Percentiles rank a stretch among this genome's conserved stretches.
Evolutionary conservation across 2,113 vertebrate species (phyloP).

Genomic region (Megalops atlanticus): DNA sequence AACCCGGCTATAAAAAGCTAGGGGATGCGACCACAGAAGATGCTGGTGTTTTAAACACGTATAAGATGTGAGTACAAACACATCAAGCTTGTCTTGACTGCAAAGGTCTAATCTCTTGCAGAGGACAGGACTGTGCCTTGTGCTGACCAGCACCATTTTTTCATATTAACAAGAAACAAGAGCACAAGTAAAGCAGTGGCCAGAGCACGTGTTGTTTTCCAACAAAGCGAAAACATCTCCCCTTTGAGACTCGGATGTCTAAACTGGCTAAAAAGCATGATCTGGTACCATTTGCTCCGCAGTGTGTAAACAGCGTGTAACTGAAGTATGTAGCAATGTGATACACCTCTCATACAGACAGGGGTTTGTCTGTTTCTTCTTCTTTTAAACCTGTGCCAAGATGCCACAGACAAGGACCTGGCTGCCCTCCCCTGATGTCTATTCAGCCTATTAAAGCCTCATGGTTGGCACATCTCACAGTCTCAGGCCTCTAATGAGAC

Average conservation of each 20-base stretch:
- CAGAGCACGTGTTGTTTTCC: background rate
- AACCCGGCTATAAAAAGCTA: no score
- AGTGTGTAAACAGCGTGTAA: no score
- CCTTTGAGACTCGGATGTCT: background rate
- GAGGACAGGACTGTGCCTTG: background rate
- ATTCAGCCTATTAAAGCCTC: no score
- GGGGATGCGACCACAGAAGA: background rate
- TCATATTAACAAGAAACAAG: background rate
- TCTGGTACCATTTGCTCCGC: background rate
- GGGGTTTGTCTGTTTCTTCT: no score
- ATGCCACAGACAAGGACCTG: no score
- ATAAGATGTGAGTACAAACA: background rate
- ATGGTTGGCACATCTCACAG: no score
- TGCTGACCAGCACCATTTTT: background rate
- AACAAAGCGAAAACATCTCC: background rate
- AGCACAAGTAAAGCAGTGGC: background rate
- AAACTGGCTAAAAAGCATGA: background rate
- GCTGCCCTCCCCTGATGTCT: no score
- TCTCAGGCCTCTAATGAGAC: no score
- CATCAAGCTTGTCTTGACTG: background rate
- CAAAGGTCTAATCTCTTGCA: background rate
- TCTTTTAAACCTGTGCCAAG: no score
- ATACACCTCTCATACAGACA: background rate
- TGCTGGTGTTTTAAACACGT: background rate
- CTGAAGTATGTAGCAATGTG: background rate